Evolutionary conservation across 1,140 invertebrate genomes (phyloP), one percentile per base, ranked within the genome.

Genomic region (Pachypeltis micranthus): DNA sequence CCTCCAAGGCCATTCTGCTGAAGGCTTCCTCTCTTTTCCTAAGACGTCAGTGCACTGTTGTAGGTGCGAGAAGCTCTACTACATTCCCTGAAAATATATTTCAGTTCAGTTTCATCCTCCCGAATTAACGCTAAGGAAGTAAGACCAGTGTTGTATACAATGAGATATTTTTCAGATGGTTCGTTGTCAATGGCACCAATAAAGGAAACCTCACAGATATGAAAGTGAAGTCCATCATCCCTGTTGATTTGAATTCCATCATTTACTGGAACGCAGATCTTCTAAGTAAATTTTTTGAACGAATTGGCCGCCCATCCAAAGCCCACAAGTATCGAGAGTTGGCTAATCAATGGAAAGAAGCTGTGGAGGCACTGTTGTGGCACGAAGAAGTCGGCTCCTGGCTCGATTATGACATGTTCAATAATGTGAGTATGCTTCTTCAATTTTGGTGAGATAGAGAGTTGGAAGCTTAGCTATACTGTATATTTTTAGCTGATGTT

Each of bases 221-320:
- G 44, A 86, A 85, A 70, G 87, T 87, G 0, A 82, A 83, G 55
- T 85, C 81, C 1, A 90, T 96, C 64, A 79, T 95, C 10, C 92
- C 93, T 0, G 92, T 95, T 2, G 92, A 95, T 71, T 73, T 96
- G 61, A 96, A 96, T 72, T 79, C 90, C 0, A 83, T 93, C 16
- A 77, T 95, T 56, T 92, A 86, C 69, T 84, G 84, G 78, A 93
- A 93, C 72, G 90, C 90, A 0, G 75, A 80, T 51, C 78, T 92
- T 1, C 73, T 96, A 66, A 78, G 81, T 0, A 79, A 89, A 54
- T 93, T 91, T 70, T 83, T 87, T 69, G 70, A 75, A 0, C 70
- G 76, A 23, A 72, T 88, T 1, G 83, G 82, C 10, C 86, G 91
- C 68, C 63, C 72, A 0, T 75, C 78, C 0, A 87, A 86, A 70